Base-by-base conservation (phyloP, 1,140 invertebrate species). In the Pogonomyrmex californicus region DNA sequence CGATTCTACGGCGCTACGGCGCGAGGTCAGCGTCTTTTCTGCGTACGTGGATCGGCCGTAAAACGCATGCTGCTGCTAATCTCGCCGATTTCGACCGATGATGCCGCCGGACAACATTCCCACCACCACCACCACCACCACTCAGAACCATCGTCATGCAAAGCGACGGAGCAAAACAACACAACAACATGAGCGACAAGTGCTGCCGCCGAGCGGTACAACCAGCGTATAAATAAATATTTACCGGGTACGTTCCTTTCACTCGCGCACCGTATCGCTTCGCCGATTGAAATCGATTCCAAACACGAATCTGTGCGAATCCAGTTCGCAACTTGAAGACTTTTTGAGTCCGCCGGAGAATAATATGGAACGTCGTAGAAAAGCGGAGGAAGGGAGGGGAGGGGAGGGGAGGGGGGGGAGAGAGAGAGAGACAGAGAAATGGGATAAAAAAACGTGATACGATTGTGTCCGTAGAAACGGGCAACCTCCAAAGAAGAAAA, bases 21-120 rank as follows among this genome's bases (percentile, higher is more conserved):
- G 68, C 30, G 68, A 75, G 54, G 68, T 73, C 68, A 83, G 54
- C 68, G 68, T 47, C 54, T 83, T 60, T 83, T 60, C 56, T 36
- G 44, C 54, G 54, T 70, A 44, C 49, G 30, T 41, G 49, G 63
- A 81, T 56, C 51, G 23, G 4, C 14, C 9, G 41, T 23, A n/a
- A 23, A 41, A 41, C 36, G 38, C 38, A 23, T 5, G 38, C 38
- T 0, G 36, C 23, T 23, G 17, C 49, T 75, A 56, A 56, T 56
- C 49, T 75, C 12, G 44, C 38, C 58, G 76, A 63, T 78, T 78
- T 78, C 76, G 58, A 17, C 17, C 23, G 30, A 63, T n/a, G 41
- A n/a, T 47, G 41, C 23, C n/a, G 5, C 41, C 65, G 3, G 41
- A 1, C 65, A 4, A 9, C 12, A 68, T 47, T 23, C 23, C 23